These are phyloP conservation scores for Glaucomys volans DNA, from an alignment of 2,113 vertebrate species.

Conservation along the genomic window DNA sequence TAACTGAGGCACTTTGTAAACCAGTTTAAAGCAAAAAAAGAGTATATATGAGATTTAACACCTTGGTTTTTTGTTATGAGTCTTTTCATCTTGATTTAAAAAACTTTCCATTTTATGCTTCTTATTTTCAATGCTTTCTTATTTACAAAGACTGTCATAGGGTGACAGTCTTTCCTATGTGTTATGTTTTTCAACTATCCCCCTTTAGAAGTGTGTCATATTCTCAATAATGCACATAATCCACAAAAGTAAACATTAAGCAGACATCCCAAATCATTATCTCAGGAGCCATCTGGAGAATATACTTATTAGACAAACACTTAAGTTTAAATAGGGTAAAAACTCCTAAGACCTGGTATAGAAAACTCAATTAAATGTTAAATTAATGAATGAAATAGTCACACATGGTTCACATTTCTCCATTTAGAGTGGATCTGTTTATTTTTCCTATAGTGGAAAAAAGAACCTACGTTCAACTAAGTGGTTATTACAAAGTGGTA, in stretches of 20 bases:
- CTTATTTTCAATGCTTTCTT: not conserved
- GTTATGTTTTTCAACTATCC: not conserved
- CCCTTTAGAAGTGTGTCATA: not conserved
- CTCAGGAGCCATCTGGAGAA: not conserved
- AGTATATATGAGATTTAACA: slow-evolving; percentile 6
- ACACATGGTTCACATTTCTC: slow-evolving; percentile 57
- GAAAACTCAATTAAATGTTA: slow-evolving; percentile 22
- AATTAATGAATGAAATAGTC: slow-evolving; percentile 26
- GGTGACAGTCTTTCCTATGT: not conserved
- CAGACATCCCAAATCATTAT: not conserved
- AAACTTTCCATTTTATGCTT: not conserved
- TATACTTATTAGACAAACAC: slow-evolving; percentile 40
- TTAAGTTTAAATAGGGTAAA: slow-evolving; percentile 61
- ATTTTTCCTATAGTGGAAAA: slow-evolving; percentile 50
- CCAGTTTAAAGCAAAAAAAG: slow-evolving; percentile 24
- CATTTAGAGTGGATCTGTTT: slow-evolving; percentile 57
- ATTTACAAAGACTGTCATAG: too few relatives aligned
- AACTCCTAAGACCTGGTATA: not conserved
- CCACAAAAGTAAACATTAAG: slow-evolving; percentile 40
- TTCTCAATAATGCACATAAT: not conserved
- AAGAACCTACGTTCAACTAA: slow-evolving; percentile 54
- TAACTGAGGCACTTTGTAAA: not conserved
- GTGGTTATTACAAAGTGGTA: slow-evolving; percentile 62
- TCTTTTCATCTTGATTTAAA: slow-evolving; percentile 29
- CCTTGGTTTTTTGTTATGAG: not conserved